Evolutionary conservation across 1,140 invertebrate genomes (phyloP), one percentile per base, ranked within the genome.

Genomic region (Amyelois transitella): DNA sequence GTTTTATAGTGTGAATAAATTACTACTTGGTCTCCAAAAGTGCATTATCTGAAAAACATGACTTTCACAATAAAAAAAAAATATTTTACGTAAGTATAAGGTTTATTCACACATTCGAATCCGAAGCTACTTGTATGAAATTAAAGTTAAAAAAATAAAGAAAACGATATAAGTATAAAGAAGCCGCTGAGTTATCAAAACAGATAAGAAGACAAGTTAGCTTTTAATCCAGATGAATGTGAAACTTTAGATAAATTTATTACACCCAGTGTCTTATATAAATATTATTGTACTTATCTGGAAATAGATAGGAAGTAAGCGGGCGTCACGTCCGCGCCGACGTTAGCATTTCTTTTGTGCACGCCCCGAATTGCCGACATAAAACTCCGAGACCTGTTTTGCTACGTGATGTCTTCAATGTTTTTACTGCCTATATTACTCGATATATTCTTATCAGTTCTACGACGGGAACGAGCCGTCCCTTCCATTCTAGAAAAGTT

Each of bases 281-380:
- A 38, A 38, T 38, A 38, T 38, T 38, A 38, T 38, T 38, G 12
- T 38, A 38, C 32, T 38, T 38, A 38, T 38, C 32, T 38, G 17
- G 32, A 38, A 38, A 38, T 38, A 60, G 64, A 56, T 60, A 57
- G 48, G 58, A 52, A 38, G 32, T n/a, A 8, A 38, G 32, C 55
- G 55, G 54, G 60, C 58, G 64, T 67, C 75, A 77, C 75, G 80
- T 80, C 60, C 70, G 51, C 65, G 64, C 70, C 78, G 56, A 58
- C 70, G 77, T 72, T 74, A 72, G 72, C 80, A 78, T 81, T 84
- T 86, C 81, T 86, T 86, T 84, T 84, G 79, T 84, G 72, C 73
- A 75, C 76, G 74, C 65, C 67, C 80, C 80, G 73, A 86, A 86
- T 84, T 78, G 75, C 81, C 69, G 67, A 81, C 81, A 86, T 86